phyloP scores from a whole-genome alignment of 30 jellyfish, hydroid and myxozoan genomes.

The Phacellophora camtschatica region DNA sequence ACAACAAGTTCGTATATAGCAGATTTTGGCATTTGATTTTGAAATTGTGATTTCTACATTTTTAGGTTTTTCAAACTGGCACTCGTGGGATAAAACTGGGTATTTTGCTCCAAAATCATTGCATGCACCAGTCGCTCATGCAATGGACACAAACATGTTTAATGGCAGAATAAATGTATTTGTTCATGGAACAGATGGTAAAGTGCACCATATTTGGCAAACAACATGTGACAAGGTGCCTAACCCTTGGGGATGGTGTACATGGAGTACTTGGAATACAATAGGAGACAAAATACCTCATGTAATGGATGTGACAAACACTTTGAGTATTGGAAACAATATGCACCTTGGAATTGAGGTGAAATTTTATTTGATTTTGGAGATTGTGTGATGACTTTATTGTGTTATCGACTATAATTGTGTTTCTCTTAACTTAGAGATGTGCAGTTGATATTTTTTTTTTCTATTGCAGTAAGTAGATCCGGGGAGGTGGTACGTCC shows the following conservation, averaged over 20 bases:
- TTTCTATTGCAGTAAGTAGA: too few relatives aligned
- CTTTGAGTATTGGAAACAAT: constrained; percentile 81
- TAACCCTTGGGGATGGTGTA: constrained; percentile 99
- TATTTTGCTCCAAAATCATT: constrained; percentile 85
- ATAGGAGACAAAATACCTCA: constrained; percentile 65
- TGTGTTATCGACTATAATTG: too few relatives aligned
- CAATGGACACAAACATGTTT: constrained; percentile 80
- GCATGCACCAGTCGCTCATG: constrained; percentile 97
- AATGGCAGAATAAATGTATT: constrained; percentile 91
- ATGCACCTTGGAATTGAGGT: constrained; percentile 98
- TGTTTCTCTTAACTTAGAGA: too few relatives aligned
- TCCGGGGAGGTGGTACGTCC: too few relatives aligned
- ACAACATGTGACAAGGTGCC: constrained; percentile 99
- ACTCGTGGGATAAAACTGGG: constrained; percentile 96
- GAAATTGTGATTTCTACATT: too few relatives aligned
- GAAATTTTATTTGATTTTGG: background rate
- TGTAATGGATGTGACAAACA: constrained; percentile 39
- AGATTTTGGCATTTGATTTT: too few relatives aligned
- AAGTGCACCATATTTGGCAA: constrained; percentile 95
- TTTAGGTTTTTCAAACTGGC: constrained; percentile 80
- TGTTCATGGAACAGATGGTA: constrained; percentile 93
- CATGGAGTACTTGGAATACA: constrained; percentile 96
- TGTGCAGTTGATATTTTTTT: too few relatives aligned
- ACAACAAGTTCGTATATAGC: too few relatives aligned
- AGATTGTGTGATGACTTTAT: background rate